These are phyloP conservation scores for Sprattus sprattus DNA, from an alignment of 2,113 vertebrate genomes.

Conservation along the genomic window DNA sequence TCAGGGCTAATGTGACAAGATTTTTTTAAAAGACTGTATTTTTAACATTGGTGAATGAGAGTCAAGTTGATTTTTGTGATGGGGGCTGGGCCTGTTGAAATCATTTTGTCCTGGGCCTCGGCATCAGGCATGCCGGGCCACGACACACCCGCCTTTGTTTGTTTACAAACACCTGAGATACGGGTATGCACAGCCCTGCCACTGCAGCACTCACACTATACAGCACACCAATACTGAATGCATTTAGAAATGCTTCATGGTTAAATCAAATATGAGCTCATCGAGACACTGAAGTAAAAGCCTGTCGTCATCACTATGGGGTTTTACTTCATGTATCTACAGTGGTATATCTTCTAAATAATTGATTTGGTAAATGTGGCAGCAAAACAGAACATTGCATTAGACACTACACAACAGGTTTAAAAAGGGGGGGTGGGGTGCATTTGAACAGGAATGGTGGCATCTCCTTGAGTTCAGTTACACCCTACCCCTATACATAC, in stretches of 20 bases:
- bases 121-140: too few species aligned
- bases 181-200: not conserved
- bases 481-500: conserved; percentile 23
- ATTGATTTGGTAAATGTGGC: not conserved
- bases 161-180: not conserved
- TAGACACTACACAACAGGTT: not conserved
- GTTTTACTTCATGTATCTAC: not conserved
- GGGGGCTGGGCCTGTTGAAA: too few species aligned
- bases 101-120: too few species aligned
- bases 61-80: too few species aligned
- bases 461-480: not conserved
- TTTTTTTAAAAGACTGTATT: too few species aligned
- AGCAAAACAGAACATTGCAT: not conserved
- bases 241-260: not conserved
- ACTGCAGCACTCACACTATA: not conserved
- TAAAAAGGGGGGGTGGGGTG: not conserved
- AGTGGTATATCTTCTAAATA: not conserved
- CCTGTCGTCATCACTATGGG: not conserved
- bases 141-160: not conserved
- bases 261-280: not conserved
- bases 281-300: not conserved
- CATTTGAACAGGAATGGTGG: not conserved
- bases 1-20: too few species aligned
- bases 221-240: too few species aligned
- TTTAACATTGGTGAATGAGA: too few species aligned